These are phyloP conservation scores for Chesias legatella DNA, from an alignment of 2,888 invertebrate genomes.

Conservation along the genomic window DNA sequence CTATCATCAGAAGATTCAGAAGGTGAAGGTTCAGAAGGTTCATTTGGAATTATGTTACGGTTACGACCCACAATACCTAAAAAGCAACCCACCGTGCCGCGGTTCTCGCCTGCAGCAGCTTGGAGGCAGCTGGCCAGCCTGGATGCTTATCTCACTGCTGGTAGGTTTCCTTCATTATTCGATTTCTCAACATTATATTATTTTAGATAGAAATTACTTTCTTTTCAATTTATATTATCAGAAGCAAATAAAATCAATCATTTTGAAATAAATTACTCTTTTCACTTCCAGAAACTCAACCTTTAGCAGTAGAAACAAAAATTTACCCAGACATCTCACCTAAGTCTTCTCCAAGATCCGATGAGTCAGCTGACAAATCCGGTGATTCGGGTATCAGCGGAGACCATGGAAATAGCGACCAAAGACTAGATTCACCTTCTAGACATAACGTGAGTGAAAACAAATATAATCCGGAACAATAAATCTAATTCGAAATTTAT, in stretches of 20 bases:
- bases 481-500: too few relatives aligned
- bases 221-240: not conserved
- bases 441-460: slow-evolving; percentile 52
- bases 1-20: slow-evolving; percentile 77
- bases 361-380: slow-evolving; percentile 84
- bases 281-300: slow-evolving; percentile 53
- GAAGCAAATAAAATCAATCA: too few relatives aligned
- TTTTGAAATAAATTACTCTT: not conserved
- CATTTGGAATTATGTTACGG: slow-evolving; percentile 85
- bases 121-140: slow-evolving; percentile 87
- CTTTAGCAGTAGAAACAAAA: slow-evolving; percentile 71
- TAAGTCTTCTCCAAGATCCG: slow-evolving; percentile 70
- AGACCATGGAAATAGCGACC: slow-evolving; percentile 77
- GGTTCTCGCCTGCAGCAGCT: slow-evolving; percentile 91
- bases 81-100: slow-evolving; percentile 86
- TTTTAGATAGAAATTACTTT: not conserved
- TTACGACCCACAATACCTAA: slow-evolving; percentile 89
- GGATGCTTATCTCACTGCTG: slow-evolving; percentile 74
- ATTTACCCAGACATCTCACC: slow-evolving; percentile 66
- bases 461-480: not conserved
- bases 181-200: not conserved
- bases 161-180: slow-evolving; percentile 31
- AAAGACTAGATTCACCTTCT: slow-evolving; percentile 72
- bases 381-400: slow-evolving; percentile 93
- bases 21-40: slow-evolving; percentile 68